Conservation (phyloP, 2,888 invertebrate genomes). For the Choreutis nemorana region DNA sequence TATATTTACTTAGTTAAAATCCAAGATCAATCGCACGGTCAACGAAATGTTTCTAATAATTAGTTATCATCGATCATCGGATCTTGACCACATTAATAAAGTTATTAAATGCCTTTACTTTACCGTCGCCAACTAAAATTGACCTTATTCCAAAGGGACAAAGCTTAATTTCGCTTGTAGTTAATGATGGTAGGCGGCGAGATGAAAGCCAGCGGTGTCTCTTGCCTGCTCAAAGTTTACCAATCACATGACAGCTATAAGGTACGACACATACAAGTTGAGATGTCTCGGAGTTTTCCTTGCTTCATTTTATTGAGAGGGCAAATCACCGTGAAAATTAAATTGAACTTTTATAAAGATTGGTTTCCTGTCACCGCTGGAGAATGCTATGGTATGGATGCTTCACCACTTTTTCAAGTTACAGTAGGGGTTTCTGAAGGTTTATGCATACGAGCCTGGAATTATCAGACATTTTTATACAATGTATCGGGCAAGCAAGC, state of each 20-base stretch:
- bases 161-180: slow-evolving; percentile 9
- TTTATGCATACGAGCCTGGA: too few species aligned
- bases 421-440: too few species aligned
- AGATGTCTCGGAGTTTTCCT: too few species aligned
- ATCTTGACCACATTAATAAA: slow-evolving; percentile 55
- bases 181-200: slow-evolving; percentile 5
- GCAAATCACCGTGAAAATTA: too few species aligned
- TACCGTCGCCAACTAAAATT: slow-evolving; percentile 10
- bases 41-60: slow-evolving; percentile 59
- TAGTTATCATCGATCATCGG: slow-evolving; percentile 60
- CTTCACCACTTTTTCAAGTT: too few species aligned
- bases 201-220: slow-evolving; percentile 41
- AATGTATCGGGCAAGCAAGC: too few species aligned
- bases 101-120: slow-evolving; percentile 50
- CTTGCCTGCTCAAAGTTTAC: slow-evolving; percentile 42
- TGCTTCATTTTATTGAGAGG: too few species aligned
- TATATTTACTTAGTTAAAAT: slow-evolving; percentile 9
- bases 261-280: too few species aligned
- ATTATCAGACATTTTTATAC: too few species aligned
- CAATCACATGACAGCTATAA: slow-evolving; percentile 47
- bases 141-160: slow-evolving; percentile 9
- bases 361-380: too few species aligned
- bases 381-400: too few species aligned
- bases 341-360: too few species aligned
- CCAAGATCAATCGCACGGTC: slow-evolving; percentile 29